Evolutionary conservation across 2,113 vertebrate species (phyloP), one percentile per base, ranked within the genome.

Genomic region (Daphoenositta chrysoptera): DNA sequence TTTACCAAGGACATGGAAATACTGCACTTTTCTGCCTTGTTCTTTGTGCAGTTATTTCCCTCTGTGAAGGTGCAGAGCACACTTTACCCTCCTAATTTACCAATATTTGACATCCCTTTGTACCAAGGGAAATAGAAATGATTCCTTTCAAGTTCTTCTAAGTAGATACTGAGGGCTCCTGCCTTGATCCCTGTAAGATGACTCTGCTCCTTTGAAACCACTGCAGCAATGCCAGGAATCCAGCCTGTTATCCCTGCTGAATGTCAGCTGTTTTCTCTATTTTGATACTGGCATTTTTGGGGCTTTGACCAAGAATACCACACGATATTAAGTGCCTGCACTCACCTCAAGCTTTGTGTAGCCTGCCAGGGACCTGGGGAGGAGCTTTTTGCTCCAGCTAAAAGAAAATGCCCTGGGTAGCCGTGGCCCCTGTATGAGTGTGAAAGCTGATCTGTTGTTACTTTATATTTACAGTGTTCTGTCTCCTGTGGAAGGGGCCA

Each of bases 401-500:
- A 66, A 93, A 80, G 23, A 50, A 79, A 84, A 53, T 47, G 35
- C 63, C 69, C 48, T 56, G 37, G 37, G 9, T 65, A 78, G 50
- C 63, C 64, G 11, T 5, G 54, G 95, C 53, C 92, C 15, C 0
- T 48, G 28, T 87, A 8, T 73, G 90, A 90, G 44, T 9, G 3
- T 92, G 88, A 87, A 95, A 97, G 96, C 96, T 96, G 92, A 96
- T 97, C 94, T 96, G 65, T 97, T 97, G 48, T 98, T 97, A 93
- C 96, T 98, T 98, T 97, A 92, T 97, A 72, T 98, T 97, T 98
- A 58, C 98, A 99, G 99, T 99, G 99, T 95, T 99, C 99, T 64
- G 98, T 98, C 77, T 98, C 99, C 97, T 99, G 99, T 95, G 99
- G 99, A 96, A 98, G 98, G 97, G 99, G 99, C 73, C 98, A 98